These are phyloP conservation scores for Aphelenchoides fujianensis DNA, from an alignment of 1,140 invertebrate genomes.

Conservation along the genomic window DNA sequence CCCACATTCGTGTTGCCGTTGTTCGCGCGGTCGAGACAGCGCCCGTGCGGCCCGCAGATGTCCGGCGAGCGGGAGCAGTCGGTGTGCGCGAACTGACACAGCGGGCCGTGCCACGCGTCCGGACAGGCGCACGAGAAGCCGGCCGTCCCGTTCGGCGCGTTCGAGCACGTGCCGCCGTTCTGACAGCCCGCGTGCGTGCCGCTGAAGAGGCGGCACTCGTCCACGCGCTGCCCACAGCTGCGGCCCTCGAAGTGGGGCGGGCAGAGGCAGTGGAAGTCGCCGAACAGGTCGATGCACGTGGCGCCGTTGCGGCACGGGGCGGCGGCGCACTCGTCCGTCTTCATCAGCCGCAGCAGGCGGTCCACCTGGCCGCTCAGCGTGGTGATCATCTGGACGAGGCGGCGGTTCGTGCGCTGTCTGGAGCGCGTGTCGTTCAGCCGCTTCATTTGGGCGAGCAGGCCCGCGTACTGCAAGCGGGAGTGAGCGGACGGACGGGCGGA, in stretches of 20 bases:
- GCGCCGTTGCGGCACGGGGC: constrained; percentile 70
- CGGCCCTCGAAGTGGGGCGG: constrained; percentile 73
- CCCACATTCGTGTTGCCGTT: neutral
- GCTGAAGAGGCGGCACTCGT: constrained; percentile 60
- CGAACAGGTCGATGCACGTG: constrained; percentile 65
- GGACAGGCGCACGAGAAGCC: constrained; percentile 51
- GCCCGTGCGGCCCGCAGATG: constrained; percentile 57
- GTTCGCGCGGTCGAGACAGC: constrained; percentile 42
- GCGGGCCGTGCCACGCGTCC: constrained; percentile 52
- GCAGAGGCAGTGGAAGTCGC: constrained; percentile 71
- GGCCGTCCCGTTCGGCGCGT: constrained; percentile 44
- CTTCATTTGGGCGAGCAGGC: constrained; percentile 7
- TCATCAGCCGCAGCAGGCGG: constrained; percentile 40
- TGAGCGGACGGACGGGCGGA: neutral
- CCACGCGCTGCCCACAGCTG: constrained; percentile 47
- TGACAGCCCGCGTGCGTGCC: constrained; percentile 63
- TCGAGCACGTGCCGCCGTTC: constrained; percentile 64
- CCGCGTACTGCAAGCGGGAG: neutral
- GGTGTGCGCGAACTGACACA: constrained; percentile 43
- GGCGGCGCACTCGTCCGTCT: constrained; percentile 58
- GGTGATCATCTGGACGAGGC: constrained; percentile 33
- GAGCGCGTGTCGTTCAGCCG: constrained; percentile 24
- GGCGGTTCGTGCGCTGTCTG: constrained; percentile 27
- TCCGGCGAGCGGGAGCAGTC: constrained; percentile 38
- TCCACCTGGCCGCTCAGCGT: constrained; percentile 40